Evolutionary conservation across 1,140 invertebrate species (phyloP).

Genomic region (Ooceraea biroi): DNA sequence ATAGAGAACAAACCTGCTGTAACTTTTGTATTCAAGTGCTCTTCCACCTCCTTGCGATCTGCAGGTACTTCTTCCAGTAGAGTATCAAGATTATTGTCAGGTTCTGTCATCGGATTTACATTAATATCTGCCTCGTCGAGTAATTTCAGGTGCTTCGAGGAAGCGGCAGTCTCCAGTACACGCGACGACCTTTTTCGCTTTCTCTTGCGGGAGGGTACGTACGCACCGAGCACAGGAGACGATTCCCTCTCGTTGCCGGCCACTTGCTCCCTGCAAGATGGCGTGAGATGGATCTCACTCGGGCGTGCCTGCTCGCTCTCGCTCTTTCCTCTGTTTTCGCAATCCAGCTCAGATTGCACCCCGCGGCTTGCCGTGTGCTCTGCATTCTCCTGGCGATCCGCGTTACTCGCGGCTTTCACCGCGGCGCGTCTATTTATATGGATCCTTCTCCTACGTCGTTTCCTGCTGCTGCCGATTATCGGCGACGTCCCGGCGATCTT

Average conservation of each 20-base stretch:
- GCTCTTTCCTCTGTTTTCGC: neutral
- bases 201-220: neutral
- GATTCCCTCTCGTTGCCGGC: too few species aligned
- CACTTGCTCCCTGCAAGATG: neutral
- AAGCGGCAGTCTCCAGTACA: neutral
- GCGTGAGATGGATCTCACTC: neutral
- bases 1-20: neutral
- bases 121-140: neutral
- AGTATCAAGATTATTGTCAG: neutral
- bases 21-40: neutral
- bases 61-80: neutral
- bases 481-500: constrained; percentile 32
- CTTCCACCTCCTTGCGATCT: neutral
- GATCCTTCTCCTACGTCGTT: constrained; percentile 23
- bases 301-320: neutral
- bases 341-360: neutral
- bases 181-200: constrained; percentile 11
- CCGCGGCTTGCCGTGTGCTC: neutral
- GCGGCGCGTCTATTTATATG: neutral
- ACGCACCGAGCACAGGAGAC: constrained; percentile 49
- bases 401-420: neutral
- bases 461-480: constrained; percentile 25
- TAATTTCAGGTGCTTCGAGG: neutral
- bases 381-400: neutral
- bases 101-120: neutral